Percentiles rank a stretch among this genome's conserved stretches.
phyloP scores from a whole-genome alignment of 2,797 vertebrate species.

The Siniperca scherzeri region DNA sequence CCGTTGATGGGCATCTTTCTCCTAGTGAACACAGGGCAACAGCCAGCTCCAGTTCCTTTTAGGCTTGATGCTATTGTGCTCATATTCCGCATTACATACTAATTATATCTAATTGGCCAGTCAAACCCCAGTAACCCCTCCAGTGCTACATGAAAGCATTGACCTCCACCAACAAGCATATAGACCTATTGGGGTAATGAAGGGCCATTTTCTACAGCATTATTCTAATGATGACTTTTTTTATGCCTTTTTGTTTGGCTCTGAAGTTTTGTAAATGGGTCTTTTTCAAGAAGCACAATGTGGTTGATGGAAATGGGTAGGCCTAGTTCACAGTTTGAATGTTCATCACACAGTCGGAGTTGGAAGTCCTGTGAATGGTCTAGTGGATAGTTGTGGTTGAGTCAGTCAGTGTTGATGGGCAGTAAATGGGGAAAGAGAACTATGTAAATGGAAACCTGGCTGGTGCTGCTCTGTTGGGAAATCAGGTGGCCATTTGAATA shows the following conservation, averaged over 20 bases:
- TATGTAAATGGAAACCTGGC: conserved; percentile 75
- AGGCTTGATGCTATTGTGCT: conserved; percentile 58
- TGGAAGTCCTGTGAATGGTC: conserved; percentile 49
- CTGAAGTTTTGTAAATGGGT: conserved; percentile 41
- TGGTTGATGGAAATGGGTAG: conserved; percentile 9
- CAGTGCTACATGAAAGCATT: conserved; percentile 57
- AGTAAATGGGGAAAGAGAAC: conserved; percentile 69
- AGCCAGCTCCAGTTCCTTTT: conserved; percentile 40
- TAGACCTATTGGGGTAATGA: conserved; percentile 60
- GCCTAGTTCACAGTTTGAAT: conserved; percentile 23
- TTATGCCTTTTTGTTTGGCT: conserved; percentile 30
- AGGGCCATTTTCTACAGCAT: conserved; percentile 41
- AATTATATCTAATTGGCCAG: conserved; percentile 73
- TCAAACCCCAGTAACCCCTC: conserved; percentile 56
- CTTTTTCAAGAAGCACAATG: background rate
- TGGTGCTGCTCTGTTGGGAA: conserved; percentile 73
- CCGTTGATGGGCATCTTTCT: conserved; percentile 29
- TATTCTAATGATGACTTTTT: conserved; percentile 55
- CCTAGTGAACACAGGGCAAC: background rate
- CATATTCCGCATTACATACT: conserved; percentile 53
- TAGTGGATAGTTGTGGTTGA: conserved; percentile 45
- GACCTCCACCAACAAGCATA: conserved; percentile 63
- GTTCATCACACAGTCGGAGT: conserved; percentile 34
- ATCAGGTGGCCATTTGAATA: conserved; percentile 86
- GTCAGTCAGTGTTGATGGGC: conserved; percentile 65